Evolutionary conservation across 2,113 vertebrate species (phyloP), one percentile per base, ranked within the genome.

Genomic region (Corythornis vintsioides): DNA sequence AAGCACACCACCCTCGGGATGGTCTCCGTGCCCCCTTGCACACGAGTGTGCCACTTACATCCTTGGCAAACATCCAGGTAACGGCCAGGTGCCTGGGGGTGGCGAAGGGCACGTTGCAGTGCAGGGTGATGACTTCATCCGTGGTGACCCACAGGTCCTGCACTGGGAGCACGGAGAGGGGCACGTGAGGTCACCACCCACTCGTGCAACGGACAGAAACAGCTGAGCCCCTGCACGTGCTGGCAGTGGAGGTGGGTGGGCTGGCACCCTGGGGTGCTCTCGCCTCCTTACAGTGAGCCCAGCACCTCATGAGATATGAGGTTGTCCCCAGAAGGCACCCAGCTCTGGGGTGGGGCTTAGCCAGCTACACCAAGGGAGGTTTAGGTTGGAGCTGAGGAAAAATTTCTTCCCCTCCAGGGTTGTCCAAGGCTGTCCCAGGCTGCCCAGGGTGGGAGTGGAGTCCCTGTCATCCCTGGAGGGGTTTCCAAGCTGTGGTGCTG

Each of bases 61-160:
- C 76, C 2, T 87, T 92, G 81, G 26, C 94, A 60, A 93, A 90
- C 91, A 94, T 81, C 95, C 94, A 96, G 13, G 80, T 56, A 16
- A 93, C 0, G 0, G 77, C 40, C 61, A 60, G 4, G 57, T 69
- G 4, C 0, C 5, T 0, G 1, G 48, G 61, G 29, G 10, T 5
- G 12, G 11, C 9, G 11, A 95, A 93, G 17, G 93, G 81, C 53
- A 88, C 77, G 0, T 1, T 3, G 7, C 95, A 96, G 53, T 1
- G 33, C 89, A 96, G 74, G 2, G 77, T 75, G 6, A 89, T 5
- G n/a, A 57, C 77, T 65, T 95, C 95, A 12, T 90, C 91, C 1
- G 3, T 22, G 2, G 10, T 69, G 52, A 59, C 48, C 91, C 11
- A 18, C 48, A 72, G 0, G 9, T 93, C 91, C 86, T 96, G 89